Conservation (phyloP, 2,797 vertebrate species). For the Cyclura pinguis region DNA sequence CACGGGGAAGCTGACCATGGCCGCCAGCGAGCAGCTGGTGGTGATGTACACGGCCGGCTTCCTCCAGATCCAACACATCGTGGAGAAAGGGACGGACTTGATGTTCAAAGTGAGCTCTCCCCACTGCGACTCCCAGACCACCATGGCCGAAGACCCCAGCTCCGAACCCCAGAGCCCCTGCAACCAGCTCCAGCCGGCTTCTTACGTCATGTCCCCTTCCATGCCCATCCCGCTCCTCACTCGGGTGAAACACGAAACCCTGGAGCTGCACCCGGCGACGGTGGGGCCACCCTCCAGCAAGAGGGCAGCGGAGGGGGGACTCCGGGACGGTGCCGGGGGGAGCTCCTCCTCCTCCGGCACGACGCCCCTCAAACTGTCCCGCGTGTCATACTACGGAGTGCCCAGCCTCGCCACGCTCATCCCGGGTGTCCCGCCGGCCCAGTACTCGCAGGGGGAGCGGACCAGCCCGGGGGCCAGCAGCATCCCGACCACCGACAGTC, state of each 20-base stretch:
- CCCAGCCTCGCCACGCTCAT: constrained; percentile 84
- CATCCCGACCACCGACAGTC: constrained; percentile 96
- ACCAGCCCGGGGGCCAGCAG: constrained; percentile 95
- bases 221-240: constrained; percentile 87
- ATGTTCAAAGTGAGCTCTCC: constrained; percentile 99
- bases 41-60: constrained; percentile 99
- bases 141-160: constrained; percentile 90
- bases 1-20: constrained; percentile 98
- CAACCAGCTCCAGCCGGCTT: constrained; percentile 81
- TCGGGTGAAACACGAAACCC: constrained; percentile 92
- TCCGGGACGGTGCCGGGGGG: constrained; percentile 63
- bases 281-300: constrained; percentile 79
- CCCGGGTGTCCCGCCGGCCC: constrained; percentile 85
- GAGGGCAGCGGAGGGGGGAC: constrained; percentile 74
- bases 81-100: constrained; percentile 96
- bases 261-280: constrained; percentile 79
- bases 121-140: constrained; percentile 98
- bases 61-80: constrained; percentile 99
- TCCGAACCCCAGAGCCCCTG: constrained; percentile 96
- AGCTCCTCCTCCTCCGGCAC: background rate
- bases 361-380: constrained; percentile 78
- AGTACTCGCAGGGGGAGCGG: constrained; percentile 86
- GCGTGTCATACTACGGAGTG: constrained; percentile 82
- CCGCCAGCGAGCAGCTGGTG: constrained; percentile 98
- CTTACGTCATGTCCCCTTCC: constrained; percentile 88